A percentile compares a stretch with the other conserved stretches of the same genome.
These are phyloP conservation scores for Nothobranchius kuhntae DNA, from an alignment of 2,113 vertebrate species.

Conservation along the genomic window DNA sequence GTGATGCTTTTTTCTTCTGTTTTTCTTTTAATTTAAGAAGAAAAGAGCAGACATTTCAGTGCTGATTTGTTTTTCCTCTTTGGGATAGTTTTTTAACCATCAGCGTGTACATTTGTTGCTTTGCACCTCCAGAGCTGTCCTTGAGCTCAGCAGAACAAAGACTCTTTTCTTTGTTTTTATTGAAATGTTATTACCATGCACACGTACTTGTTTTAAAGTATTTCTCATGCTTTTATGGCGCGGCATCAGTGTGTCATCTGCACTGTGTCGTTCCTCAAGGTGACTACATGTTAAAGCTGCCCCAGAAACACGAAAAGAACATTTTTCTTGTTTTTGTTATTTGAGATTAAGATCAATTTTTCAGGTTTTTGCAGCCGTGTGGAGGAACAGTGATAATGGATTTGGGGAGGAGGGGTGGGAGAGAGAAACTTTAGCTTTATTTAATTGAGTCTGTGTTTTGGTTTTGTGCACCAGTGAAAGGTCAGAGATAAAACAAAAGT, in stretches of 20 bases:
- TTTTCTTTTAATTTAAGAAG: conserved; percentile 42
- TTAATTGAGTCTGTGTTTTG: conserved; percentile 48
- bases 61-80: conserved; percentile 41
- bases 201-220: conserved; percentile 29
- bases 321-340: conserved; percentile 63
- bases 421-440: conserved; percentile 33
- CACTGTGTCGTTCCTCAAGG: conserved; percentile 69
- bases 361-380: conserved; percentile 24
- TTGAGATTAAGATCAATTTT: conserved; percentile 65
- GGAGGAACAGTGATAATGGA: conserved; percentile 28
- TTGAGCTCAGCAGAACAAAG: conserved; percentile 59
- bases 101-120: conserved; percentile 14
- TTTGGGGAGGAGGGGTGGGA: conserved; percentile 11
- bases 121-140: conserved; percentile 48
- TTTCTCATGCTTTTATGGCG: conserved; percentile 64
- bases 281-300: conserved; percentile 64
- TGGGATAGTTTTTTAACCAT: conserved; percentile 29
- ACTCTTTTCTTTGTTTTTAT: conserved; percentile 55
- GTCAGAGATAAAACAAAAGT: conserved; percentile 13
- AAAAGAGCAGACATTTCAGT: conserved; percentile 45
- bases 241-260: conserved; percentile 65
- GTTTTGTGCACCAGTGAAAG: conserved; percentile 32
- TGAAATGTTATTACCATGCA: conserved; percentile 50
- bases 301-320: conserved; percentile 68
- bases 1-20: neutral